Percentiles rank a stretch among this genome's conserved stretches.
Evolutionary conservation across 2,888 invertebrate genomes (phyloP).

Genomic region (Morpho deidamia): DNA sequence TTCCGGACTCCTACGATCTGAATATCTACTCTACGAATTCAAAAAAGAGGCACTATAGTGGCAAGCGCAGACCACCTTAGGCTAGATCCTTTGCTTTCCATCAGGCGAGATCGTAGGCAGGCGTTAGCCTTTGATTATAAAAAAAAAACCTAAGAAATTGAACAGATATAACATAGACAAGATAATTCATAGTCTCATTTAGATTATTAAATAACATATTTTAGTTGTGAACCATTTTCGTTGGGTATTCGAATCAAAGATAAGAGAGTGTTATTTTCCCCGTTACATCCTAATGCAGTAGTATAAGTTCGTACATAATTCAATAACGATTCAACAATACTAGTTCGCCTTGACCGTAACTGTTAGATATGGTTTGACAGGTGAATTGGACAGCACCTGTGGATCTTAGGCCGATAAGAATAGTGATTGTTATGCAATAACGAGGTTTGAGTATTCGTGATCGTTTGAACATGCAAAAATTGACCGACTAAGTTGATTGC

Average conservation of each 20-base stretch:
- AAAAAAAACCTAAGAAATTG: no score
- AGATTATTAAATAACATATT: no score
- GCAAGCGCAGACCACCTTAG: no score
- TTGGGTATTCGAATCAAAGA: neutral
- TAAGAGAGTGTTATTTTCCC: constrained; percentile 1
- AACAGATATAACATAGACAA: no score
- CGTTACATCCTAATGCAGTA: constrained; percentile 14
- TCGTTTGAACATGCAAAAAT: constrained; percentile 7
- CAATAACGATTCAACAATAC: constrained; percentile 17
- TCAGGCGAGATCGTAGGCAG: no score
- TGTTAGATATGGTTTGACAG: constrained; percentile 14
- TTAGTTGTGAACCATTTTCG: no score
- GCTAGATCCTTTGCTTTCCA: no score
- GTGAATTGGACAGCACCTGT: constrained; percentile 16
- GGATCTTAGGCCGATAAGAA: constrained; percentile 12
- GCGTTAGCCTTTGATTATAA: no score
- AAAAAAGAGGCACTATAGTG: no score
- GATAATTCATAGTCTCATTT: no score
- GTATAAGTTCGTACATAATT: constrained; percentile 20
- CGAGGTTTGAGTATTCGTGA: constrained; percentile 1
- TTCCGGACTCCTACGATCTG: no score
- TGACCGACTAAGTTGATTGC: constrained; percentile 7
- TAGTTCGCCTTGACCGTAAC: constrained; percentile 24
- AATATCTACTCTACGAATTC: no score
- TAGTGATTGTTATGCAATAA: constrained; percentile 12